A percentile compares a stretch with the other conserved stretches of the same genome.
Evolutionary conservation across 2,113 vertebrate genomes (phyloP).

Genomic region (Probosciger aterrimus): DNA sequence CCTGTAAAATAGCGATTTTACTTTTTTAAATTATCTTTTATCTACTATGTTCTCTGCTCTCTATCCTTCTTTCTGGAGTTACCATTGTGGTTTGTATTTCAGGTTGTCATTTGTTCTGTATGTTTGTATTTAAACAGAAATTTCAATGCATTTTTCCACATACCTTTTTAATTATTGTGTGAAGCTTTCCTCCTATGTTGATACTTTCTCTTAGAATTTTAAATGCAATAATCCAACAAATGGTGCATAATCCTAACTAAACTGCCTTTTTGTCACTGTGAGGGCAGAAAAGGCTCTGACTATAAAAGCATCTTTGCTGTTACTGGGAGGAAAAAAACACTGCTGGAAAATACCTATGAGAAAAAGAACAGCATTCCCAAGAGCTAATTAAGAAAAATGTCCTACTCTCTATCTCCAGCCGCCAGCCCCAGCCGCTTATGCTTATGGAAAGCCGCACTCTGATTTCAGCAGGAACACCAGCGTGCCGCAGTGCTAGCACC

Average conservation of each 20-base stretch:
- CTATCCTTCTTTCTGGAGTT: background rate
- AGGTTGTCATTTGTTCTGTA: background rate
- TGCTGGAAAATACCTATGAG: background rate
- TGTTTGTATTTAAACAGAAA: background rate
- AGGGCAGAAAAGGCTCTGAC: background rate
- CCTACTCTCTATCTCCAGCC: background rate
- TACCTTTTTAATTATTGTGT: background rate
- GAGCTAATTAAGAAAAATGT: background rate
- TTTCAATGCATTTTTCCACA: background rate
- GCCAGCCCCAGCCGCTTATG: background rate
- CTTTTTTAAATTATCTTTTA: background rate
- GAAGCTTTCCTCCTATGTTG: background rate
- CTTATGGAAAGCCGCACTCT: background rate
- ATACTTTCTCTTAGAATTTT: background rate
- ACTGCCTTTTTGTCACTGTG: background rate
- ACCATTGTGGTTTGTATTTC: background rate
- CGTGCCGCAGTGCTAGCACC: accelerated
- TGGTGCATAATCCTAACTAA: background rate
- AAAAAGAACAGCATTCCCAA: background rate
- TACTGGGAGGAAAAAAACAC: background rate
- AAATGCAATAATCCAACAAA: background rate
- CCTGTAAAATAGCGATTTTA: background rate
- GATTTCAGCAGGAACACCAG: background rate
- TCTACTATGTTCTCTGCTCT: background rate
- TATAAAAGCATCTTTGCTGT: background rate